Evolutionary conservation across 2,888 invertebrate species (phyloP).

Genomic region (Malacosoma neustria): DNA sequence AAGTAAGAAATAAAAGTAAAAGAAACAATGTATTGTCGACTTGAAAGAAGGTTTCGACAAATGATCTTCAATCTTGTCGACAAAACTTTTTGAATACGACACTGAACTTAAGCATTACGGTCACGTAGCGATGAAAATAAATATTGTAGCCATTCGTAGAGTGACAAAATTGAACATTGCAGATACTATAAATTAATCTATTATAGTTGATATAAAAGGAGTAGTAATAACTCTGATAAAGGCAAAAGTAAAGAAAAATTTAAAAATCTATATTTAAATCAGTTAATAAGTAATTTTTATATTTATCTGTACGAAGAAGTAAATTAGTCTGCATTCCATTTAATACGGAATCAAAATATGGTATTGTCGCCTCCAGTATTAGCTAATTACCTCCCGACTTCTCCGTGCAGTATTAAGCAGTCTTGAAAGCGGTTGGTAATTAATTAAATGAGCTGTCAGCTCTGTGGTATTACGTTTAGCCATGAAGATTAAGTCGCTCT

Average conservation of each 20-base stretch:
- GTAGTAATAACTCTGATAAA: too few species aligned
- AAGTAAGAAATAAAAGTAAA: too few species aligned
- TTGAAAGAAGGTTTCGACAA: not conserved
- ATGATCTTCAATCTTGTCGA: not conserved
- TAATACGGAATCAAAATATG: too few species aligned
- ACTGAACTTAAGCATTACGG: not conserved
- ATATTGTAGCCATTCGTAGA: not conserved
- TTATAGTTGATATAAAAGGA: too few species aligned
- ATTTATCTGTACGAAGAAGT: too few species aligned
- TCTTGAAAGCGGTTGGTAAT: not conserved
- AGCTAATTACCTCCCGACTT: not conserved
- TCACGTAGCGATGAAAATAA: slow-evolving; percentile 1
- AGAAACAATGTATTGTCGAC: too few species aligned
- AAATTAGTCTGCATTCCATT: too few species aligned
- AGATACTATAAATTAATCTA: not conserved
- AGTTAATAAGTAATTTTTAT: too few species aligned
- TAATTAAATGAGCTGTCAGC: not conserved
- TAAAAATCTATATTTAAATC: too few species aligned
- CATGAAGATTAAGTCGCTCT: not conserved
- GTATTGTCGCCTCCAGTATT: not conserved
- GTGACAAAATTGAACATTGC: not conserved
- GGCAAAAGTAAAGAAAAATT: too few species aligned
- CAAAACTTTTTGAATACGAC: not conserved
- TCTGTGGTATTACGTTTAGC: not conserved
- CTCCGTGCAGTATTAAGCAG: not conserved